Evolutionary conservation across 2,888 invertebrate species (phyloP).

Genomic region (Priocnemis perturbator): DNA sequence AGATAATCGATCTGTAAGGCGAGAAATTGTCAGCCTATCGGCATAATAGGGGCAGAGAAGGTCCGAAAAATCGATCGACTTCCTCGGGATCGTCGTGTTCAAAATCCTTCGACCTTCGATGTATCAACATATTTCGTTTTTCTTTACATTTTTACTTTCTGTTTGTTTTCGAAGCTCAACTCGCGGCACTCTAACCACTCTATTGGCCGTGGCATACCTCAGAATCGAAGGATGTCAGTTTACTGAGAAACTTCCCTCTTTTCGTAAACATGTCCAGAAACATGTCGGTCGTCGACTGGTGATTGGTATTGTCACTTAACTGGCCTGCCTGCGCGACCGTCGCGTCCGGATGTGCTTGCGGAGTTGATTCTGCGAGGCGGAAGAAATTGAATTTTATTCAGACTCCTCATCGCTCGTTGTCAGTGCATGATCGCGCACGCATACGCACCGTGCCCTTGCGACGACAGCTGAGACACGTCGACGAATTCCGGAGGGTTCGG

Average conservation of each 20-base stretch:
- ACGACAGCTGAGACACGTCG: slow-evolving; percentile 80
- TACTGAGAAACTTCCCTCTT: slow-evolving; percentile 91
- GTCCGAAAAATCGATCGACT: too few relatives aligned
- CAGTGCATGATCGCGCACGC: too few relatives aligned
- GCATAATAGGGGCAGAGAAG: too few relatives aligned
- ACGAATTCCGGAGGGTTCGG: slow-evolving; percentile 71
- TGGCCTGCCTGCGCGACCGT: slow-evolving; percentile 81
- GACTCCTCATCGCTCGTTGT: not conserved
- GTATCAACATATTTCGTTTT: too few relatives aligned
- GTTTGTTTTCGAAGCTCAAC: too few relatives aligned
- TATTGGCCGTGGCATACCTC: slow-evolving; percentile 80
- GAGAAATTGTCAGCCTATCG: too few relatives aligned
- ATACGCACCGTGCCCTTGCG: slow-evolving; percentile 49
- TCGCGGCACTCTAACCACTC: too few relatives aligned
- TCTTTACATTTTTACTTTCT: too few relatives aligned
- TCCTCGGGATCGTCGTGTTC: too few relatives aligned
- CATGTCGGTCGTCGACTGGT: slow-evolving; percentile 91
- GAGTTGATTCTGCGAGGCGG: slow-evolving; percentile 75
- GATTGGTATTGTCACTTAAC: slow-evolving; percentile 75
- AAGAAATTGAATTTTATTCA: slow-evolving; percentile 11
- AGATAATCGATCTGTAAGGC: too few relatives aligned
- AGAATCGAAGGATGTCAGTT: slow-evolving; percentile 92
- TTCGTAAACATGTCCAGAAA: slow-evolving; percentile 95
- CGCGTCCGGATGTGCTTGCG: slow-evolving; percentile 78
- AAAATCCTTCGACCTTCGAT: too few relatives aligned